Conservation (phyloP, 2,888 invertebrate species). For the Lycophotia porphyrea region DNA sequence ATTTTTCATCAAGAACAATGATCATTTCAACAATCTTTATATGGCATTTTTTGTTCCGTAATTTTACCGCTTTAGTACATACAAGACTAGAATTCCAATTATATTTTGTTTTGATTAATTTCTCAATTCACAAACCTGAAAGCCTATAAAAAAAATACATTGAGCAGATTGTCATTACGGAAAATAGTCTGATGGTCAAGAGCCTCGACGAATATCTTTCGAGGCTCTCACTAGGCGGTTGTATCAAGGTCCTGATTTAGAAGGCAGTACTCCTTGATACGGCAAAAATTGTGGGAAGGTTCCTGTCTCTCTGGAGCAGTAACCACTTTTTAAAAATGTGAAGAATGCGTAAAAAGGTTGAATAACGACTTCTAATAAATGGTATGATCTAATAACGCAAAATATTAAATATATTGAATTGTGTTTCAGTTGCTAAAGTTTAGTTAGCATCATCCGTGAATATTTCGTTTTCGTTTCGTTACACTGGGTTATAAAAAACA, state of each 20-base stretch:
- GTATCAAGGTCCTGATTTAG: background rate
- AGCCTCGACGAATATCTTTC: background rate
- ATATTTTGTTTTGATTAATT: background rate
- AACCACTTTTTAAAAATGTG: background rate
- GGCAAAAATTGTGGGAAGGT: background rate
- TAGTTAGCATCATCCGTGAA: background rate
- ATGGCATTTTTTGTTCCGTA: conserved; percentile 37
- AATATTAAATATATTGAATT: too few species aligned
- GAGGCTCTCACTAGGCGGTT: background rate
- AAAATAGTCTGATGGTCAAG: background rate
- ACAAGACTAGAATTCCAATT: too few species aligned
- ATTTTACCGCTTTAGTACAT: conserved; percentile 28
- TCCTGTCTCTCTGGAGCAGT: background rate
- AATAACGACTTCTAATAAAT: background rate
- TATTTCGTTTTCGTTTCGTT: background rate
- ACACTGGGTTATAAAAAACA: background rate
- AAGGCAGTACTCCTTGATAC: background rate
- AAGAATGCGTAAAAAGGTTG: background rate
- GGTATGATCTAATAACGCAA: background rate
- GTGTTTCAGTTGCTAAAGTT: too few species aligned
- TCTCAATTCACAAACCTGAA: background rate
- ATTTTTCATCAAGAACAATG: conserved; percentile 28
- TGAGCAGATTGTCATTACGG: background rate
- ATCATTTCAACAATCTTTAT: conserved; percentile 32
- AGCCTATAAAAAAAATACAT: background rate